phyloP scores from a whole-genome alignment of 2,113 vertebrate species.

The Sinocyclocheilus anophthalmus region DNA sequence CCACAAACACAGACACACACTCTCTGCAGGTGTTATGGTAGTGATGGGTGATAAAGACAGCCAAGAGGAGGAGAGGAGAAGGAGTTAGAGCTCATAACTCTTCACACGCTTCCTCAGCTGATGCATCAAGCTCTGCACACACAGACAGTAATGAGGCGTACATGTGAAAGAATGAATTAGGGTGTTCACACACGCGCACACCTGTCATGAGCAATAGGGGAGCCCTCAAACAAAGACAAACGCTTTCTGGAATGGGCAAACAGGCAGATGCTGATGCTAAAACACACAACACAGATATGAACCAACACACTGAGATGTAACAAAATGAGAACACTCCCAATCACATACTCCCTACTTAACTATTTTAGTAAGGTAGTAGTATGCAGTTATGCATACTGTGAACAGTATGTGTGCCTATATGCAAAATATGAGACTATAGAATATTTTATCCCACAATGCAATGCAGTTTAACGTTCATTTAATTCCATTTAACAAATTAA shows the following conservation, averaged over 20 bases:
- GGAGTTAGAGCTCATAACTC: slow-evolving; percentile 65
- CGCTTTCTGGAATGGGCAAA: not conserved
- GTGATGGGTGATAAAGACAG: slow-evolving; percentile 70
- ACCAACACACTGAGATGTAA: not conserved
- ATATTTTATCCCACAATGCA: not conserved
- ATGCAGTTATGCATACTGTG: not conserved
- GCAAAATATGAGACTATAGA: not conserved
- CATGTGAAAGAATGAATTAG: slow-evolving; percentile 57
- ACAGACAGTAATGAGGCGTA: slow-evolving; percentile 59
- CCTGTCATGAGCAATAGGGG: not conserved
- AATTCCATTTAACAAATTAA: no score
- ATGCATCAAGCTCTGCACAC: slow-evolving; percentile 65
- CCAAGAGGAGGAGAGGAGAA: slow-evolving; percentile 66
- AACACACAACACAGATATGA: not conserved
- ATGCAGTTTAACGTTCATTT: not conserved
- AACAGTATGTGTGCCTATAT: not conserved
- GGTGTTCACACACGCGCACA: slow-evolving; percentile 33
- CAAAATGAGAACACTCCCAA: not conserved
- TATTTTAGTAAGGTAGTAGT: not conserved
- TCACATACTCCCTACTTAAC: not conserved
- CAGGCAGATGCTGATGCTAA: not conserved
- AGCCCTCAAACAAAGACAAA: slow-evolving; percentile 11
- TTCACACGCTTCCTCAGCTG: slow-evolving; percentile 60
- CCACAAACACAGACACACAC: slow-evolving; percentile 16
- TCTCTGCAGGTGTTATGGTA: slow-evolving; percentile 55